Base-by-base conservation (phyloP, 2,888 invertebrate species). In the Podotricha telesiphe region DNA sequence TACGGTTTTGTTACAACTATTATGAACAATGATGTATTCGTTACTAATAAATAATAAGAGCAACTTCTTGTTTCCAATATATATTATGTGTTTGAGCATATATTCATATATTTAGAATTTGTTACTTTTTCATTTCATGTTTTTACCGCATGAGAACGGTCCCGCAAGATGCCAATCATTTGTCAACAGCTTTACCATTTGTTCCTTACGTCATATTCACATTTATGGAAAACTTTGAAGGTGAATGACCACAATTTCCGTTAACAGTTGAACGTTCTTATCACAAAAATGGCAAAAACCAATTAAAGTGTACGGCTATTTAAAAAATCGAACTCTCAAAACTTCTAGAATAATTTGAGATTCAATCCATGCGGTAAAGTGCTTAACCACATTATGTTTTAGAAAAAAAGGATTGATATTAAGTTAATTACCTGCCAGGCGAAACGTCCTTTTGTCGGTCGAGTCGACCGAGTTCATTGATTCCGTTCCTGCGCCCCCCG, bases 361-460 rank as follows among this genome's bases (percentile, higher is more conserved):
- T 51, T 51, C 61, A 69, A 61, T 64, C 61, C 63, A 62, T 62
- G 65, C 48, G 53, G 63, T 72, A 65, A 70, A 72, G 69, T 73
- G 68, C 62, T 73, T 67, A 68, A 73, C 64, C 63, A 69, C 59
- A 69, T 71, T 65, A 61, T 66, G 66, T 66, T 73, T 71, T 69
- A 74, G 65, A 72, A 77, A 76, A 81, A 84, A 80, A 79, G 82
- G 84, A 86, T 87, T 87, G 86, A 88, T 90, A 91, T 91, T 89
- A 86, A 88, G 84, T 88, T 91, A 91, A 91, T 91, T 91, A 91
- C 91, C 89, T 91, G 88, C 80, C 85, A 85, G 82, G 82, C 87
- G 82, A 87, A 90, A 86, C 89, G 90, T 89, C 91, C 91, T 89
- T 86, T 91, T 90, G 90, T 89, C 90, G 89, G 90, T 83, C 89